Base-by-base conservation (phyloP, 2,888 invertebrate genomes). In the Hypselothyrea guttata region DNA sequence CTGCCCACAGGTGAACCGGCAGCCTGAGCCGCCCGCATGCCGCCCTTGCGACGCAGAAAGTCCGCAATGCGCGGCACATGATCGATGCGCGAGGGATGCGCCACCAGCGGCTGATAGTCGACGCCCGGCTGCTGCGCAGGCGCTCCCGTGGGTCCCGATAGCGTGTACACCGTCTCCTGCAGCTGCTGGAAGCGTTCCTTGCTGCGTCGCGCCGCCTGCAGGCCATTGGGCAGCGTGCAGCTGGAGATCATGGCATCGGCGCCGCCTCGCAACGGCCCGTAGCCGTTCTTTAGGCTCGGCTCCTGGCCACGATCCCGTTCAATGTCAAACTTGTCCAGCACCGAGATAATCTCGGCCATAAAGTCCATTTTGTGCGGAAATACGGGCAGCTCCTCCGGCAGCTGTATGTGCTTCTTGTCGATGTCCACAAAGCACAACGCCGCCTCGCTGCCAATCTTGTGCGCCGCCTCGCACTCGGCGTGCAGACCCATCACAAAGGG, bases 401-500 rank as follows among this genome's bases (percentile, higher is more conserved):
- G 91, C 89, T 98, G 98, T 76, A 98, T 95, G 79, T 93, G 94
- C 72, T 96, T 96, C 79, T 95, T 95, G 90, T 99, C 99, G 71
- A 99, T 95, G 91, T 99, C 98, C 47, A 99, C 96, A 87, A 97
- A 95, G 91, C 99, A 99, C 47, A 98, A 91, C 63, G 96, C 96
- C 7, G 97, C 97, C 91, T 97, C 94, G 0, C 94, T 93, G 7
- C 93, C 94, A 7, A 94, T 92, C 54, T 93, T 94, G 38, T 94
- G 91, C 75, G 92, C 93, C 1, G 91, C 91, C 71, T 92, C 92
- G 38, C 91, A 90, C 12, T 92, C 92, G 0, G 93, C 92, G 86
- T 94, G 93, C 12, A 94, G 90, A 87, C 99, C 99, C 99, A 99
- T 99, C 61, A 99, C 95, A 90, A 98, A 99, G 30, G 99, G 99